Base-by-base conservation (phyloP, 2,797 vertebrate species). In the Rhinella marina region DNA sequence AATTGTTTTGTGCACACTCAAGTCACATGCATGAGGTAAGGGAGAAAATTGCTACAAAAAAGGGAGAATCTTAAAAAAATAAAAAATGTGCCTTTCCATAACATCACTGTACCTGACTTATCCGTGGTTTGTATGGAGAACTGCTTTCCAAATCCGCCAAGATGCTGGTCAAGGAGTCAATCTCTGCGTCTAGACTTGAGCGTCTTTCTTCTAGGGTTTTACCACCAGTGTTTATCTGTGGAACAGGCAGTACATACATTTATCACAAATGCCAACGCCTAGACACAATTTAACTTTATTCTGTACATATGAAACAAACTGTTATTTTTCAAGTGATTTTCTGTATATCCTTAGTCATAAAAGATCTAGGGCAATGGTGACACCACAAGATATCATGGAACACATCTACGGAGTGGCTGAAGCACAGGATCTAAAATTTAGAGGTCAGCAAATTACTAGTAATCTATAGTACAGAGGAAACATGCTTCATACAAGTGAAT, bases 111-210 rank as follows among this genome's bases (percentile, higher is more conserved):
- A 97, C 96, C 94, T 97, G 98, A 48, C 95, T 92, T 21, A 91
- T 92, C 10, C 98, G 95, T 0, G 97, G 96, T 92, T 98, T 98
- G 91, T 99, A 99, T 0, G 98, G 98, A 0, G 97, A 98, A 93
- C 97, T 99, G 95, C 95, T 98, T 93, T 99, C 98, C 52, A 99
- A 93, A 91, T 99, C 98, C 0, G 96, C 97, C 91, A 99, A 92
- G 92, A 99, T 99, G 89, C 98, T 99, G 90, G 98, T 99, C 92
- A 99, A 92, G 3, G 98, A 99, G 92, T 99, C 98, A 0, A 99
- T 99, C 93, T 99, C 98, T 0, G 97, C 98, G 11, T 99, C 98
- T 91, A 99, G 92, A 90, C 98, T 99, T 87, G 97, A 99, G 19
- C 98, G 96, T 25, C 98, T 95, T 93, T 99, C 97, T 88, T 98